A percentile compares a stretch with the other conserved stretches of the same genome.
These are phyloP conservation scores for Tichodroma muraria DNA, from an alignment of 2,113 vertebrate species.

Conservation along the genomic window DNA sequence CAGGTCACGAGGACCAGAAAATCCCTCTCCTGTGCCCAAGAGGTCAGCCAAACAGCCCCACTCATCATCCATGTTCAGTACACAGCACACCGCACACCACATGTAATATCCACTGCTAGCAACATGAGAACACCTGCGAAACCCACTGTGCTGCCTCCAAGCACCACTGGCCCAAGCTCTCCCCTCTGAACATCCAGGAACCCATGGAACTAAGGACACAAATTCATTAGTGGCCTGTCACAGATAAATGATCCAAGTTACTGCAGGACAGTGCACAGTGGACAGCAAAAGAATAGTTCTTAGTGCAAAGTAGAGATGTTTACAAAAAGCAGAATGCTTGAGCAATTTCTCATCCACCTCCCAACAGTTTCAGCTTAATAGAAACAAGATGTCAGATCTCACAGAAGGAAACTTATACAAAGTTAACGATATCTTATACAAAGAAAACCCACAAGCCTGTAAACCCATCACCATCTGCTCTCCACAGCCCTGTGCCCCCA, in stretches of 20 bases:
- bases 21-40: not conserved
- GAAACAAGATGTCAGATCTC: not conserved
- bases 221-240: not conserved
- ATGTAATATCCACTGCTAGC: not conserved
- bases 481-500: not conserved
- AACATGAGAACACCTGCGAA: accelerated
- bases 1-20: not conserved
- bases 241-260: not conserved
- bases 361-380: not conserved
- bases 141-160: not conserved
- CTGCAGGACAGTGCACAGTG: accelerated
- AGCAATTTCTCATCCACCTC: not conserved
- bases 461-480: not conserved
- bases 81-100: accelerated
- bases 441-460: not conserved
- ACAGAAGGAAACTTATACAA: not conserved
- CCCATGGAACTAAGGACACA: not conserved
- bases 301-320: not conserved
- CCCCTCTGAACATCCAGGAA: not conserved
- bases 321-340: not conserved
- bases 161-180: not conserved
- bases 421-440: not conserved
- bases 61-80: not conserved
- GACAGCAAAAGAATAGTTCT: not conserved
- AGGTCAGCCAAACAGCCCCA: not conserved